phyloP scores from a whole-genome alignment of 2,888 invertebrate genomes.

The Morpho achilles region DNA sequence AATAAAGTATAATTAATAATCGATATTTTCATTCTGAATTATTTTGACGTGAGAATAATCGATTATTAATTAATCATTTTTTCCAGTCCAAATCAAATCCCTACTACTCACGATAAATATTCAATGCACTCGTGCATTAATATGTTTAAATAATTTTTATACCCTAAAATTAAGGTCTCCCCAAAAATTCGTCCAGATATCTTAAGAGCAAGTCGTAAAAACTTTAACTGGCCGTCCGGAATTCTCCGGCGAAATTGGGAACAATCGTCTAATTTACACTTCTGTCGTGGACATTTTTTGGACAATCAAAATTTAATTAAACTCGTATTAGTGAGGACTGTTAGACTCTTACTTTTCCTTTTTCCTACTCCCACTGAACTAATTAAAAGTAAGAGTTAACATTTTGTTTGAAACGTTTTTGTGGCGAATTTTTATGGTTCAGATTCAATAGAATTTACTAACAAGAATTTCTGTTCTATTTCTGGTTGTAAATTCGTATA shows the following conservation, averaged over 20 bases:
- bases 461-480: too few relatives aligned
- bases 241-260: constrained; percentile 12
- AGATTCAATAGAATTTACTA: too few relatives aligned
- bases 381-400: constrained; percentile 21
- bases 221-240: constrained; percentile 10
- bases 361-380: constrained; percentile 11
- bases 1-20: too few relatives aligned
- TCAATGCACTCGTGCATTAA: too few relatives aligned
- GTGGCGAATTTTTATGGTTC: constrained; percentile 2
- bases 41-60: too few relatives aligned
- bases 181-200: constrained; percentile 14
- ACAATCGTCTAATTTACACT: constrained; percentile 36
- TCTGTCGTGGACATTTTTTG: constrained; percentile 33
- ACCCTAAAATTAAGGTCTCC: constrained; percentile 13
- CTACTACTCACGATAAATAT: too few relatives aligned
- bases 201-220: constrained; percentile 18
- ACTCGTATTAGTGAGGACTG: constrained; percentile 41
- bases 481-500: too few relatives aligned
- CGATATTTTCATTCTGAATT: too few relatives aligned
- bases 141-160: constrained; percentile 10
- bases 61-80: too few relatives aligned
- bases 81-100: too few relatives aligned
- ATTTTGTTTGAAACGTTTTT: constrained; percentile 16
- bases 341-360: constrained; percentile 18
- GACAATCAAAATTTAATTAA: constrained; percentile 54